Conservation (phyloP, 2,797 vertebrate species). For the Dallia pectoralis region DNA sequence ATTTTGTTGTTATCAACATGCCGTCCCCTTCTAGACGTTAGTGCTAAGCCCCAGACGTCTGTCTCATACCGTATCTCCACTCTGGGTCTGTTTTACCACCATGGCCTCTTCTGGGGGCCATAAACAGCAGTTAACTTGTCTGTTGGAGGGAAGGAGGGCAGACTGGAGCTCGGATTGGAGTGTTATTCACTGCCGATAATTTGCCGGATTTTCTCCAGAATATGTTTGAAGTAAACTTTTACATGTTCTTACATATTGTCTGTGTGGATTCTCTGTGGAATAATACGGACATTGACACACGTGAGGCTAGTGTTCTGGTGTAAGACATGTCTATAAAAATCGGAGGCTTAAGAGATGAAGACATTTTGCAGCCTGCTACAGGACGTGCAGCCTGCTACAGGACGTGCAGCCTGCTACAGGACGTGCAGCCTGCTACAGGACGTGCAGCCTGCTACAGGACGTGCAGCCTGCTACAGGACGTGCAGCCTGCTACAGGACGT, state of each 20-base stretch:
- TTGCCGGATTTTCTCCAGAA: background rate
- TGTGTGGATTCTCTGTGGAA: background rate
- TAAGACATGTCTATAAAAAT: background rate
- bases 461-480: background rate
- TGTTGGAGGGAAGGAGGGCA: background rate
- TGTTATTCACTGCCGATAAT: background rate
- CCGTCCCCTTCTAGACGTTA: background rate
- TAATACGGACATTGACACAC: background rate
- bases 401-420: background rate
- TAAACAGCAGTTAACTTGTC: background rate
- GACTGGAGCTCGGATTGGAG: background rate
- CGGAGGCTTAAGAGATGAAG: background rate
- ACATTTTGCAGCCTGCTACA: too few relatives aligned
- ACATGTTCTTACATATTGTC: too few relatives aligned
- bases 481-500: background rate
- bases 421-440: background rate
- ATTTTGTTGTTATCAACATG: too few relatives aligned
- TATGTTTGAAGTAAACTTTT: too few relatives aligned
- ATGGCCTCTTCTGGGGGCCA: constrained; percentile 2
- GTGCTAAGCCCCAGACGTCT: background rate
- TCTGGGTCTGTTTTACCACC: constrained; percentile 4
- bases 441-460: background rate
- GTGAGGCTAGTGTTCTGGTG: background rate
- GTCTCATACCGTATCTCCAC: constrained; percentile 1
- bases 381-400: background rate